Conservation (phyloP, 2,888 invertebrate species). For the Metacarcinus magister region DNA sequence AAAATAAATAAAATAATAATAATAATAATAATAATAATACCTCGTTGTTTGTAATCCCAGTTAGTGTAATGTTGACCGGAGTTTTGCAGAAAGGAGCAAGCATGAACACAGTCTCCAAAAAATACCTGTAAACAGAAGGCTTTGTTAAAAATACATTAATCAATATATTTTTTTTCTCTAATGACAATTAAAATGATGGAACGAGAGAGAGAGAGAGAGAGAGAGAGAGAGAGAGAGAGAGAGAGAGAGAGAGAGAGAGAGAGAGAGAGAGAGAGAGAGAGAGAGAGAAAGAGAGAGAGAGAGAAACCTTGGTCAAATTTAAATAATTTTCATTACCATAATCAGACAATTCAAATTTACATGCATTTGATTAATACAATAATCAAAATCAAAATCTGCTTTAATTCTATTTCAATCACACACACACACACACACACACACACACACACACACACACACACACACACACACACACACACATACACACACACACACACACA, state of each 20-base stretch:
- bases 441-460: too few relatives aligned
- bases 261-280: background rate
- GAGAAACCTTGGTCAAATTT: background rate
- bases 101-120: slow-evolving; percentile 94
- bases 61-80: slow-evolving; percentile 91
- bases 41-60: slow-evolving; percentile 94
- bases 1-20: background rate
- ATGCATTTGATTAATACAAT: too few relatives aligned
- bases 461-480: too few relatives aligned
- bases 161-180: too few relatives aligned
- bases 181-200: background rate
- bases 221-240: slow-evolving; percentile 44
- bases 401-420: too few relatives aligned
- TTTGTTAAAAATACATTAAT: background rate
- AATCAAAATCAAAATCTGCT: too few relatives aligned
- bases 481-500: too few relatives aligned
- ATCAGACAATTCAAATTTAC: too few relatives aligned
- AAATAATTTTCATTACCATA: too few relatives aligned
- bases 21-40: slow-evolving; percentile 83
- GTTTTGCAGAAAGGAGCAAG: slow-evolving; percentile 98
- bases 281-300: slow-evolving; percentile 29
- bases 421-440: too few relatives aligned
- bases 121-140: slow-evolving; percentile 88
- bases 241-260: slow-evolving; percentile 16
- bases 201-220: slow-evolving; percentile 33